These are phyloP conservation scores for Caenorhabditis uteleia DNA, from an alignment of 2,888 invertebrate genomes.

Conservation along the genomic window DNA sequence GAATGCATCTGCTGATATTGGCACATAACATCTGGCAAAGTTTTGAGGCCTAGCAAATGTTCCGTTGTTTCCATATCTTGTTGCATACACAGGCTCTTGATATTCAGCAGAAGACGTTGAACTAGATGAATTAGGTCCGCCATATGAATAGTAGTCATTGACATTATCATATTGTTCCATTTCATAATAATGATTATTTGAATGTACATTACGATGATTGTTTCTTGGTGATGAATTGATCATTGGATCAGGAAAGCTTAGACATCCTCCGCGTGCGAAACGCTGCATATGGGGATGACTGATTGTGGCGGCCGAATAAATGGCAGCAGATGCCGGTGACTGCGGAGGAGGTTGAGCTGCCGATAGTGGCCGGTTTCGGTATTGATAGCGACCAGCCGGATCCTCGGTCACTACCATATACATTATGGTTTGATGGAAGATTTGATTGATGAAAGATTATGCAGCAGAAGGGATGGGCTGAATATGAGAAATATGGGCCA, in stretches of 20 bases:
- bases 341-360: conserved; percentile 17
- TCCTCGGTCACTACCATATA: conserved; percentile 56
- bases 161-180: conserved; percentile 53
- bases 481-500: too few relatives aligned
- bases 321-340: conserved; percentile 2
- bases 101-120: conserved; percentile 44
- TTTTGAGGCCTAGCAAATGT: conserved; percentile 21
- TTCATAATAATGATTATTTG: conserved; percentile 16
- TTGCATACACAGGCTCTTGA: conserved; percentile 39
- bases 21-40: conserved; percentile 25
- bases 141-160: conserved; percentile 18
- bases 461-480: background rate
- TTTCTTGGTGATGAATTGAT: conserved; percentile 3
- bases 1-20: conserved; percentile 28
- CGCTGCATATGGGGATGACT: conserved; percentile 20
- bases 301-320: conserved; percentile 1
- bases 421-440: too few relatives aligned
- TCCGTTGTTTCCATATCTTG: conserved; percentile 21
- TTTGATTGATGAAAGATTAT: too few relatives aligned
- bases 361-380: conserved; percentile 32
- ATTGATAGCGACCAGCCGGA: conserved; percentile 49
- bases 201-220: too few relatives aligned
- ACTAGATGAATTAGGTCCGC: conserved; percentile 28
- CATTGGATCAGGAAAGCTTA: conserved; percentile 39
- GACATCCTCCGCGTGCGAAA: conserved; percentile 41